Percentiles rank a stretch among this genome's conserved stretches.
Evolutionary conservation across 2,888 invertebrate genomes (phyloP).

Genomic region (Cyclophora punctaria): DNA sequence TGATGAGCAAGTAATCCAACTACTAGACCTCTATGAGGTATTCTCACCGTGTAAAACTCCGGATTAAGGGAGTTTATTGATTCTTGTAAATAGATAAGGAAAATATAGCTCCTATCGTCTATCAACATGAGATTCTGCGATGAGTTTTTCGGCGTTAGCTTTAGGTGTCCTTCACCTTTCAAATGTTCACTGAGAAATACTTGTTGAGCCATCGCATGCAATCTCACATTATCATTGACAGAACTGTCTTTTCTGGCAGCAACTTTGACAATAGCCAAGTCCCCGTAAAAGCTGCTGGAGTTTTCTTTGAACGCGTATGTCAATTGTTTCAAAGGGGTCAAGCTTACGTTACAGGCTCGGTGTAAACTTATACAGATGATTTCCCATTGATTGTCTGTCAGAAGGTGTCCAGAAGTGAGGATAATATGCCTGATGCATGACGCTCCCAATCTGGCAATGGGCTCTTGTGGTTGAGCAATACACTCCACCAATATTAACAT

Average conservation of each 20-base stretch:
- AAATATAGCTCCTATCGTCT: conserved; percentile 92
- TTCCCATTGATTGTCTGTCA: conserved; percentile 91
- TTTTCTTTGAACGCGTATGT: conserved; percentile 92
- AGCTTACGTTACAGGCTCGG: conserved; percentile 88
- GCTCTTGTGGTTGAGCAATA: conserved; percentile 91
- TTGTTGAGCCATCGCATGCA: conserved; percentile 93
- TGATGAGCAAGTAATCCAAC: conserved; percentile 94
- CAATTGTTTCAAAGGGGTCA: conserved; percentile 90
- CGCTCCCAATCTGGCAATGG: conserved; percentile 92
- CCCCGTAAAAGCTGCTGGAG: conserved; percentile 96
- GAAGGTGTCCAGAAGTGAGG: conserved; percentile 86
- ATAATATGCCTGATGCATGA: conserved; percentile 92
- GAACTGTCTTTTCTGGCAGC: conserved; percentile 93
- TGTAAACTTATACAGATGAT: conserved; percentile 87
- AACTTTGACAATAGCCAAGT: conserved; percentile 93
- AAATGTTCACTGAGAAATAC: conserved; percentile 80
- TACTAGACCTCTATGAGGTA: conserved; percentile 90
- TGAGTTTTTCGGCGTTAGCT: conserved; percentile 50
- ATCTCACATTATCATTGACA: conserved; percentile 86
- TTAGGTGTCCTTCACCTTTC: conserved; percentile 48
- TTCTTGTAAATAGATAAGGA: conserved; percentile 87
- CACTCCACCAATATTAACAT: conserved; percentile 92
- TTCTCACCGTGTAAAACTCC: conserved; percentile 85
- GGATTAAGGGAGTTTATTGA: conserved; percentile 81
- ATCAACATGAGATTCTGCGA: conserved; percentile 71